Conservation (phyloP, 1,140 invertebrate species). For the Galleria mellonella region DNA sequence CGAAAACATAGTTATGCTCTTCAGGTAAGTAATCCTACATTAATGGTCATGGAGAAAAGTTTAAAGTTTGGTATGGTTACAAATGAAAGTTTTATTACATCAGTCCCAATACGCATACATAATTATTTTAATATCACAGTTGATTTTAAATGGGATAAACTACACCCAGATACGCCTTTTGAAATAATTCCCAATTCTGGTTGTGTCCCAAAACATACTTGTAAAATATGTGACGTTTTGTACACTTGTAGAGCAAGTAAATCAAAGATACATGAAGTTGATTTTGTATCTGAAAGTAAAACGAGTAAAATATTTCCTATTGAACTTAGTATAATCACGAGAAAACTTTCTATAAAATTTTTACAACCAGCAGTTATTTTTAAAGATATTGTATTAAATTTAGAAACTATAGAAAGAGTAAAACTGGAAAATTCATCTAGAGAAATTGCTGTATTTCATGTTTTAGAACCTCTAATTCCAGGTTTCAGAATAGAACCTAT, state of each 20-base stretch:
- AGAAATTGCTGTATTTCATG: constrained; percentile 57
- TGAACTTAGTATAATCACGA: constrained; percentile 44
- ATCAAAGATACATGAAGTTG: constrained; percentile 51
- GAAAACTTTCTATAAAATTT: constrained; percentile 59
- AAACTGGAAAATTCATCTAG: constrained; percentile 60
- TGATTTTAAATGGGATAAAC: constrained; percentile 43
- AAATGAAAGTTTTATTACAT: constrained; percentile 48
- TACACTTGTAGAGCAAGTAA: constrained; percentile 49
- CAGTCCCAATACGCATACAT: constrained; percentile 48
- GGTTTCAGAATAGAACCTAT: constrained; percentile 54
- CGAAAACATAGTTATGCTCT: constrained; percentile 41
- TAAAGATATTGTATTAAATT: constrained; percentile 59
- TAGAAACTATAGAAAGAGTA: constrained; percentile 47
- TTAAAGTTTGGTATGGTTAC: constrained; percentile 66
- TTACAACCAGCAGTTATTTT: constrained; percentile 44
- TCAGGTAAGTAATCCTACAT: constrained; percentile 41
- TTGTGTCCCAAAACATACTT: constrained; percentile 35
- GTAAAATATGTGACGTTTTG: constrained; percentile 47
- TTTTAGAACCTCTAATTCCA: constrained; percentile 55
- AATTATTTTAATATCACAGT: constrained; percentile 53
- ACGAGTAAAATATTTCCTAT: constrained; percentile 32
- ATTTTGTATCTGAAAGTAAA: constrained; percentile 33
- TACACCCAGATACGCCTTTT: constrained; percentile 43
- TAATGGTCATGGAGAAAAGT: constrained; percentile 43
- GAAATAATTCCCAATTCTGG: constrained; percentile 44